phyloP scores from a whole-genome alignment of 2,888 invertebrate species.

The Dermolepida albohirtum region DNA sequence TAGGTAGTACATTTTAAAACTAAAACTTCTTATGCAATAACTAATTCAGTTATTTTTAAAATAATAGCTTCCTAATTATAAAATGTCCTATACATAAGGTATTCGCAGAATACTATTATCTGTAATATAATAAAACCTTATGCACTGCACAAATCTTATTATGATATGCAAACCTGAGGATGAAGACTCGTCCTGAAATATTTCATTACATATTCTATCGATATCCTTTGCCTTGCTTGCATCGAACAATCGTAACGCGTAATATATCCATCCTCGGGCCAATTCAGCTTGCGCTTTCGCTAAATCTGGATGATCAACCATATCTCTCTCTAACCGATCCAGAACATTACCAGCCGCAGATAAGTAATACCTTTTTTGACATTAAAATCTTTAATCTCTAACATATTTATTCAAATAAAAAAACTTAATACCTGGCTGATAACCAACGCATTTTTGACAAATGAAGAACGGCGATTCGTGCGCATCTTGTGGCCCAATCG shows the following conservation, averaged over 20 bases:
- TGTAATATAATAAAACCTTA: too few relatives aligned
- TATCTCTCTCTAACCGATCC: conserved; percentile 68
- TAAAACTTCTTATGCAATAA: too few relatives aligned
- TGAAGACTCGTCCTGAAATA: conserved; percentile 52
- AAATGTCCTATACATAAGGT: too few relatives aligned
- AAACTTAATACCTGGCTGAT: conserved; percentile 52
- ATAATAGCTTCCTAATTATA: too few relatives aligned
- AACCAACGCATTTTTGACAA: conserved; percentile 56
- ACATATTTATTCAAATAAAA: neutral
- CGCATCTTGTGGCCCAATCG: conserved; percentile 70
- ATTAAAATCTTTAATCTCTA: neutral
- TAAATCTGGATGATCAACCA: conserved; percentile 54
- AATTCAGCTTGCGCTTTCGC: conserved; percentile 61
- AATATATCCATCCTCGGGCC: conserved; percentile 73
- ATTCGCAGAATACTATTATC: too few relatives aligned
- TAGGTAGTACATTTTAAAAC: too few relatives aligned
- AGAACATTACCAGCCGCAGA: conserved; percentile 72
- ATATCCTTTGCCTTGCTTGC: conserved; percentile 63
- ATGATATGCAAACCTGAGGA: conserved; percentile 26
- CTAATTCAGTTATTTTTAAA: too few relatives aligned
- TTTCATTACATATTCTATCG: conserved; percentile 48
- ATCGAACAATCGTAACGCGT: conserved; percentile 70
- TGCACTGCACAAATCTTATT: neutral
- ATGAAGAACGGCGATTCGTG: conserved; percentile 69
- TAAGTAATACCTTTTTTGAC: conserved; percentile 70